A percentile compares a stretch with the other conserved stretches of the same genome.
These are phyloP conservation scores for Caligus rogercresseyi DNA, from an alignment of 1,140 invertebrate species.

Conservation along the genomic window DNA sequence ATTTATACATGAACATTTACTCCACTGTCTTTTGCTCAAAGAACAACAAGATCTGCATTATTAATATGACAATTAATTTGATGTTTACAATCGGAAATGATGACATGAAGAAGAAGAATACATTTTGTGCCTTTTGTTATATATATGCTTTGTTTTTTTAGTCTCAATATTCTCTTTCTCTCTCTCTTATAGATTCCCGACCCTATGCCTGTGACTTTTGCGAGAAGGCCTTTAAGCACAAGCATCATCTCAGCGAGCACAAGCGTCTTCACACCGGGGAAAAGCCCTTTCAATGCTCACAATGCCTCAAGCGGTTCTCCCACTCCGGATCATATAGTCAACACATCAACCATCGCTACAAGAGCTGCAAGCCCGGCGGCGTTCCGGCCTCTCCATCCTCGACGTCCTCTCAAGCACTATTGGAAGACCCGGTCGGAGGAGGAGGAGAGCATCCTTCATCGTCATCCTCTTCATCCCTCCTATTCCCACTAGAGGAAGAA, in stretches of 20 bases:
- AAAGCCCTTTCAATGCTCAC: slow-evolving; percentile 95
- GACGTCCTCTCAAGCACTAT: too few species aligned
- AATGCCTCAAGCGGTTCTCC: slow-evolving; percentile 96
- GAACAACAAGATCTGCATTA: too few species aligned
- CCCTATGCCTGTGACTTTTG: slow-evolving; percentile 96
- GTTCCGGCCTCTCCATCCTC: background rate
- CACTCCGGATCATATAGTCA: slow-evolving; percentile 98
- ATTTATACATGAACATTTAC: too few species aligned
- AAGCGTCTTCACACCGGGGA: slow-evolving; percentile 94
- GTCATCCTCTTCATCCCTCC: too few species aligned
- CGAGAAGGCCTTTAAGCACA: slow-evolving; percentile 97
- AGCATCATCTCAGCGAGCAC: slow-evolving; percentile 98
- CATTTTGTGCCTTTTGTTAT: too few species aligned
- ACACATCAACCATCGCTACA: slow-evolving; percentile 98
- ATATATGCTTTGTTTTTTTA: background rate
- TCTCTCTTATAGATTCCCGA: slow-evolving; percentile 59
- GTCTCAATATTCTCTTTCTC: background rate
- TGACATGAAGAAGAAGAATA: too few species aligned
- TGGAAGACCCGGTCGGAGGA: too few species aligned
- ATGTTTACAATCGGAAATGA: too few species aligned
- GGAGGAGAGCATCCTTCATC: too few species aligned
- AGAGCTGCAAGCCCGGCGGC: slow-evolving; percentile 66
- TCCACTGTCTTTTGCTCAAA: too few species aligned
- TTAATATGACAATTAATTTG: too few species aligned
- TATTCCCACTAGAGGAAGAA: too few species aligned